Evolutionary conservation across 2,113 vertebrate genomes (phyloP), one percentile per base, ranked within the genome.

Genomic region (Centrocercus urophasianus): DNA sequence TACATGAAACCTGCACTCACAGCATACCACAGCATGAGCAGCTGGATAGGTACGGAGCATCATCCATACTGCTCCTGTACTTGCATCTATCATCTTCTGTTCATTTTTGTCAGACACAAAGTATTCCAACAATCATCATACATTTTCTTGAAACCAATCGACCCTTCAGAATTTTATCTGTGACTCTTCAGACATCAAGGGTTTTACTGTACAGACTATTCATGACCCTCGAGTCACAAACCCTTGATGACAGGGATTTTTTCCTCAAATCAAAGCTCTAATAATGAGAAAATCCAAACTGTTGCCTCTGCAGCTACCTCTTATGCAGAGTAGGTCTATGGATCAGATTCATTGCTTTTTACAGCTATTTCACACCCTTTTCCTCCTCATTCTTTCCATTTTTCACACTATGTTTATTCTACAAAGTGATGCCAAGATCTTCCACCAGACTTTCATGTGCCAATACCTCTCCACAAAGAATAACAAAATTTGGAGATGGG

Each of bases 401-500:
- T 66, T 74, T 77, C 57, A 81, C 27, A 61, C 32, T 43, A 6
- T 2, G 0, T 88, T 79, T 76, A 57, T 38, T 66, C 66, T 64
- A 50, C n/a, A 85, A 80, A 83, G 7, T 13, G 13, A 65, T 79
- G 45, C 22, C 70, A 82, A 76, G 13, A 50, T 21, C 27, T 25
- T 20, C 42, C 18, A 45, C 32, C 30, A 10, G 16, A 30, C 38
- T 57, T 59, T 25, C 50, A 69, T 10, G 28, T 12, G 48, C 8
- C n/a, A 75, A 0, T 8, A n/a, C 4, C 4, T 19, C 1, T 11
- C 10, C 22, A 38, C 4, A 43, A 45, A 38, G 36, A 17, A n/a
- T 28, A 27, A 30, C 8, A 45, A 18, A 59, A 5, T 3, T 21
- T 2, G 3, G 27, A 11, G 13, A 42, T 11, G 32, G 6, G 13